Conservation (phyloP, 2,797 vertebrate species). For the Acanthurus tractus region DNA sequence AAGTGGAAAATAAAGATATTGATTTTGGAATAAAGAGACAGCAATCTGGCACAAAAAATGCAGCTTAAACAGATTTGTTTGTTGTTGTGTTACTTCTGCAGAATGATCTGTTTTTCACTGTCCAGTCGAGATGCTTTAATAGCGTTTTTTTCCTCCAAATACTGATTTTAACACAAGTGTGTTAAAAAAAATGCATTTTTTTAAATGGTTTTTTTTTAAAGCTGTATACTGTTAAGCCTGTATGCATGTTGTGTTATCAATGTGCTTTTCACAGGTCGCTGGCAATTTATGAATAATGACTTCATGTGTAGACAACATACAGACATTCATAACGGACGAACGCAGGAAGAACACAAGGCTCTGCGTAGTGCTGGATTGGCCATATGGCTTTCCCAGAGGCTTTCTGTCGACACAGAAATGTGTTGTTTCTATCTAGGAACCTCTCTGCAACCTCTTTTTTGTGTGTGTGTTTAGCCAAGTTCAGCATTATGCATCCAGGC, state of each 20-base stretch:
- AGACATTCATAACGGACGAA: neutral
- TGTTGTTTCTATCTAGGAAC: conserved; percentile 31
- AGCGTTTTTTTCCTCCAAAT: no score
- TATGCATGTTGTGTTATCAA: no score
- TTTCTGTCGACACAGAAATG: conserved; percentile 13
- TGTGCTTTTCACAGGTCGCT: no score
- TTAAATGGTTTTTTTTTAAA: no score
- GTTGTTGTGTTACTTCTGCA: neutral
- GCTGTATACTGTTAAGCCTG: no score
- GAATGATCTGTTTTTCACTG: conserved; percentile 17
- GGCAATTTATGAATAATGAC: no score
- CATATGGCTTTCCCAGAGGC: conserved; percentile 13
- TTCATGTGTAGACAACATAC: no score
- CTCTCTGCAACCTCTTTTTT: conserved; percentile 30
- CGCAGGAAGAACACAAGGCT: conserved; percentile 14
- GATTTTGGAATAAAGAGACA: neutral
- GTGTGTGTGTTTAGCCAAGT: conserved; percentile 25
- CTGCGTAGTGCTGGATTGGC: conserved; percentile 31
- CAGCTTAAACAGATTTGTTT: conserved; percentile 13
- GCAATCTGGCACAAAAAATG: conserved; percentile 1
- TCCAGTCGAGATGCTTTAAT: neutral
- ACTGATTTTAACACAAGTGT: no score
- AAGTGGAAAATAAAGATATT: neutral
- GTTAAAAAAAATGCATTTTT: no score
- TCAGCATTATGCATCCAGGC: conserved; percentile 48